Evolutionary conservation across 1,140 invertebrate species (phyloP).

Genomic region (Scylla paramamosain): DNA sequence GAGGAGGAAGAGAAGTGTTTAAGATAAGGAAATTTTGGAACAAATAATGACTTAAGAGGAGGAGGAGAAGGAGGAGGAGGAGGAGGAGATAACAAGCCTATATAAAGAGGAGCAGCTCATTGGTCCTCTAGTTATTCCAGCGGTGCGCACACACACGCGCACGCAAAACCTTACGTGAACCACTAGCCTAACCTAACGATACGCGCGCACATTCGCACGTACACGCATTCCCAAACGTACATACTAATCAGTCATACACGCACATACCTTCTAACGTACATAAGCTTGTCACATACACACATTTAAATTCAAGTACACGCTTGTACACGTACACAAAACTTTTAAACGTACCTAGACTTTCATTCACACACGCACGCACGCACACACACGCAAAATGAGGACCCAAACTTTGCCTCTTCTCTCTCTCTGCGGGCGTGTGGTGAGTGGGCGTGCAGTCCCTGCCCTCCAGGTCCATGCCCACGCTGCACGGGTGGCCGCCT

Average conservation of each 20-base stretch:
- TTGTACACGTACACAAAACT: too few relatives aligned
- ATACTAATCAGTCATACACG: not conserved
- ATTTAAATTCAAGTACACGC: not conserved
- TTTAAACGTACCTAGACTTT: too few relatives aligned
- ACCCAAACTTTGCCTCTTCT: not conserved
- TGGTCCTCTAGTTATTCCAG: not conserved
- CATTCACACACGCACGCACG: too few relatives aligned
- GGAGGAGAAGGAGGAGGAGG: conserved; percentile 8
- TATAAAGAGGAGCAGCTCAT: not conserved
- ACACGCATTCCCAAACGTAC: too few relatives aligned
- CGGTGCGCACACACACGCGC: not conserved
- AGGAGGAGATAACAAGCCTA: not conserved
- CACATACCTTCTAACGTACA: not conserved
- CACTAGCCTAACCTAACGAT: not conserved
- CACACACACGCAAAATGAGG: not conserved
- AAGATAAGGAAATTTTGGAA: too few relatives aligned
- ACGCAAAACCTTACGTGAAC: not conserved
- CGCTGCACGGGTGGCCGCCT: not conserved
- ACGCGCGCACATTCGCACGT: too few relatives aligned
- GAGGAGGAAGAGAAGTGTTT: too few relatives aligned
- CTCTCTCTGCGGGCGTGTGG: not conserved
- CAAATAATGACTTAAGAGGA: not conserved
- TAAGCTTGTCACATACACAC: not conserved
- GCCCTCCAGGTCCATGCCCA: not conserved
- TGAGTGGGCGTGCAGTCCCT: not conserved